A percentile compares a stretch with the other conserved stretches of the same genome.
Evolutionary conservation across 2,888 invertebrate species (phyloP).

Genomic region (Drosophila subsilvestris): DNA sequence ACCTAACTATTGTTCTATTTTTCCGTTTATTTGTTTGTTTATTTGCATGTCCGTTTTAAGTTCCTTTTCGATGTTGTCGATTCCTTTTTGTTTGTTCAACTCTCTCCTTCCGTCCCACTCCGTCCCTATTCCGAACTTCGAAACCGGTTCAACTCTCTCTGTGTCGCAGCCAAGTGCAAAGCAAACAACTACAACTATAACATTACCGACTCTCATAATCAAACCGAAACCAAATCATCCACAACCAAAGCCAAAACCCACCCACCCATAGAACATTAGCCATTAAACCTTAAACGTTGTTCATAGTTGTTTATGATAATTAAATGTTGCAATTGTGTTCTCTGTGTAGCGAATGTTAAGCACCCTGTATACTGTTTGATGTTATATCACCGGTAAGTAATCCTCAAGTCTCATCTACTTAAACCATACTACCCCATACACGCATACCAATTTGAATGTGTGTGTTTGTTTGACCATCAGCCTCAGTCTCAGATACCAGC

Average conservation of each 20-base stretch:
- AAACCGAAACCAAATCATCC: conserved; percentile 1
- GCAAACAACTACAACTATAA: conserved; percentile 33
- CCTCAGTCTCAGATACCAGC: not conserved
- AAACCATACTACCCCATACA: conserved; percentile 18
- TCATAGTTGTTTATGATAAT: conserved; percentile 75
- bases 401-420: conserved; percentile 52
- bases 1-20: conserved; percentile 3
- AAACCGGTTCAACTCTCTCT: conserved; percentile 34
- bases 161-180: conserved; percentile 32
- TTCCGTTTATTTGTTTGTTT: conserved; percentile 26
- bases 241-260: conserved; percentile 10
- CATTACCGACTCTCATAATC: conserved; percentile 19
- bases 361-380: conserved; percentile 83
- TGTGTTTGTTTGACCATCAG: too few species aligned
- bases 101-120: conserved; percentile 16
- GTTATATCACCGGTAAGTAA: conserved; percentile 83
- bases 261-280: conserved; percentile 36
- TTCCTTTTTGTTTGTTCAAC: conserved; percentile 34
- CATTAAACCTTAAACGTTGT: conserved; percentile 68
- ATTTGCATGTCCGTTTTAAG: conserved; percentile 58
- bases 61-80: conserved; percentile 48
- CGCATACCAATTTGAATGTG: too few species aligned
- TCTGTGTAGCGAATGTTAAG: conserved; percentile 83
- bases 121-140: conserved; percentile 8
- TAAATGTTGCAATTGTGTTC: conserved; percentile 83